phyloP scores from a whole-genome alignment of 2,113 vertebrate genomes.

The Axis porcinus region DNA sequence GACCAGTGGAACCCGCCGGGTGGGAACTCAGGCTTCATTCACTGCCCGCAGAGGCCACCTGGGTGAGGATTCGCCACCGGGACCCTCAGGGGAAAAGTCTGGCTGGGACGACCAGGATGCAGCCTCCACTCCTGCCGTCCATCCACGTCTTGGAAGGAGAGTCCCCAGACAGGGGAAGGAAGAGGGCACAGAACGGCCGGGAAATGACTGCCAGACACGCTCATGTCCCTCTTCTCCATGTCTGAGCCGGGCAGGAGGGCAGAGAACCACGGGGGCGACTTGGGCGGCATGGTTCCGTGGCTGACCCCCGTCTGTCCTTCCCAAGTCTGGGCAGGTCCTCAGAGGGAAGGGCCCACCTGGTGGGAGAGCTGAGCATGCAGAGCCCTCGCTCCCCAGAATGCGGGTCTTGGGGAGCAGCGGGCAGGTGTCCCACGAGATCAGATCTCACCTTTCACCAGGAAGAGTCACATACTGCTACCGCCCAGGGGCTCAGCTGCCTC shows the following conservation, averaged over 20 bases:
- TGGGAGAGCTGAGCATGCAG: background rate
- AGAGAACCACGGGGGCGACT: rapidly evolving
- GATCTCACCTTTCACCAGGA: background rate
- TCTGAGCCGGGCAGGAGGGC: background rate
- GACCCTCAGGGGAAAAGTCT: background rate
- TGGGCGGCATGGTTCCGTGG: rapidly evolving
- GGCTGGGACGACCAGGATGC: rapidly evolving
- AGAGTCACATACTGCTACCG: background rate
- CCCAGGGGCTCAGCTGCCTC: rapidly evolving
- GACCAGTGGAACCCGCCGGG: rapidly evolving
- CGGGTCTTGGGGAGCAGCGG: background rate
- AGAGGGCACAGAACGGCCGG: background rate
- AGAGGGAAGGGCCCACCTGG: no score
- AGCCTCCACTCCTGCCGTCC: background rate
- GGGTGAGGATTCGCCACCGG: background rate
- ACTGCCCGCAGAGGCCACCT: rapidly evolving
- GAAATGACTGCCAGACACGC: rapidly evolving
- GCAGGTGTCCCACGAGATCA: rapidly evolving
- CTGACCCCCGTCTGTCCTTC: background rate
- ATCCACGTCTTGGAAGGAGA: rapidly evolving
- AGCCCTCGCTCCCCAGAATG: background rate
- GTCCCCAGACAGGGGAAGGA: background rate
- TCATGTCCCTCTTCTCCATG: rapidly evolving
- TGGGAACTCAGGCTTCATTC: background rate
- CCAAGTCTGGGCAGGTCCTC: background rate